Base-by-base conservation (phyloP, 2,797 vertebrate species). In the Meriones psammophilus region DNA sequence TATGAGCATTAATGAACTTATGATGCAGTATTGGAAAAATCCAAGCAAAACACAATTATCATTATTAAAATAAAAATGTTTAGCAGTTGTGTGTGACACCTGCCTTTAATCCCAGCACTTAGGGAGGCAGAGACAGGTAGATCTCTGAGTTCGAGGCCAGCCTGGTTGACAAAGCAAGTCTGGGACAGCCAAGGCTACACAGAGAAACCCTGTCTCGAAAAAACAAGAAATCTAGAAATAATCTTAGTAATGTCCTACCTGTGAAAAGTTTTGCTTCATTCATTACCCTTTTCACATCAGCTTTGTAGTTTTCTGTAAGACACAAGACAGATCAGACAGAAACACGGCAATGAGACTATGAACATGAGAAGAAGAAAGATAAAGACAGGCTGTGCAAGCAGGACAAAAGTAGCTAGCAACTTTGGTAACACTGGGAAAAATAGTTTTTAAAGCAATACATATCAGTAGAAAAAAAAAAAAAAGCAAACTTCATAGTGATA, bases 291-390 rank as follows among this genome's bases (percentile, higher is more conserved):
- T 93, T 90, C 78, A 96, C 6, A 22, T 97, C 76, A 64, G 95
- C 78, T 64, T 93, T 97, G 28, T 56, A 78, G 88, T 95, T 81
- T 54, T 3, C 97, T 98, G 89, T 88, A 96, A 96, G 39, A 86
- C 76, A 97, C 39, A 76, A 50, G 94, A 91, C 66, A 95, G 20
- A 83, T 78, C 18, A 22, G 15, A 68, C 10, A 76, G 56, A 89
- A 92, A 91, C 9, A 50, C 71, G 58, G 88, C 20, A 76, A 28
- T 33, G 28, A 94, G 36, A n/a, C 36, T 9, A 39, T n/a, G 62
- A 79, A 95, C 36, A 74, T 12, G 8, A 22, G 64, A 22, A 33
- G 46, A 46, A 22, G 30, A 54, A 24, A 69, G 64, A 22, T 24
- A 54, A 69, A 86, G 42, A 85, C 4, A 66, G 64, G 28, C 83